Evolutionary conservation across 2,113 vertebrate genomes (phyloP).

Genomic region (Nestor notabilis): DNA sequence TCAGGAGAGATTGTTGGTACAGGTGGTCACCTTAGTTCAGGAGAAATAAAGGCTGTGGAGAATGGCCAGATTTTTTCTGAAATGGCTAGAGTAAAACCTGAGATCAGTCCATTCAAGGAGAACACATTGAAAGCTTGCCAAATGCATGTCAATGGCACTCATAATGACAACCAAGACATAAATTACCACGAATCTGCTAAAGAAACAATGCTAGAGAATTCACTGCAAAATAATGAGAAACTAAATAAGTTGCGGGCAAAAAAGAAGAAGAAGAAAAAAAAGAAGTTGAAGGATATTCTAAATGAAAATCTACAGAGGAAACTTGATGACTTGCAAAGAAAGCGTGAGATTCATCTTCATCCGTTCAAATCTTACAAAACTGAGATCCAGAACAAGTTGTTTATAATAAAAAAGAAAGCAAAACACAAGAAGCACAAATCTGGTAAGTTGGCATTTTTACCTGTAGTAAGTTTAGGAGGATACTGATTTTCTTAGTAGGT

Average conservation of each 20-base stretch:
- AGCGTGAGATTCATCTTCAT: conserved; percentile 75
- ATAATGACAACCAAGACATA: conserved; percentile 63
- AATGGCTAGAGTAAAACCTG: conserved; percentile 59
- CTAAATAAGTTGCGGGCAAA: conserved; percentile 76
- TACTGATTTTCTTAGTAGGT: neutral
- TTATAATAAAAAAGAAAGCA: conserved; percentile 84
- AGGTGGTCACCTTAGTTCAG: conserved; percentile 65
- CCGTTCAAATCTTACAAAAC: conserved; percentile 80
- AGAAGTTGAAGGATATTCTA: conserved; percentile 80
- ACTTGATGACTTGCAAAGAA: conserved; percentile 75
- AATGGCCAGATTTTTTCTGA: conserved; percentile 72
- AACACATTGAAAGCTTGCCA: conserved; percentile 76
- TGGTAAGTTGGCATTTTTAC: conserved; percentile 76
- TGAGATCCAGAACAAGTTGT: conserved; percentile 77
- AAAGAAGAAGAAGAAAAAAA: conserved; percentile 93
- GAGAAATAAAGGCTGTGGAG: conserved; percentile 69
- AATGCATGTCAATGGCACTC: conserved; percentile 72
- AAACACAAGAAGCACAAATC: conserved; percentile 90
- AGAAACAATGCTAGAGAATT: conserved; percentile 62
- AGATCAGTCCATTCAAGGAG: conserved; percentile 66
- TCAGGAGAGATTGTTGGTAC: conserved; percentile 62
- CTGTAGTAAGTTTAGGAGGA: neutral
- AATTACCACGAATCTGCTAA: conserved; percentile 64
- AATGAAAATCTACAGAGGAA: conserved; percentile 79
- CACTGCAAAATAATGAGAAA: conserved; percentile 64